Percentiles rank a stretch among this genome's conserved stretches.
phyloP scores from a whole-genome alignment of 2,888 invertebrate species.

The Nomada ferruginata region DNA sequence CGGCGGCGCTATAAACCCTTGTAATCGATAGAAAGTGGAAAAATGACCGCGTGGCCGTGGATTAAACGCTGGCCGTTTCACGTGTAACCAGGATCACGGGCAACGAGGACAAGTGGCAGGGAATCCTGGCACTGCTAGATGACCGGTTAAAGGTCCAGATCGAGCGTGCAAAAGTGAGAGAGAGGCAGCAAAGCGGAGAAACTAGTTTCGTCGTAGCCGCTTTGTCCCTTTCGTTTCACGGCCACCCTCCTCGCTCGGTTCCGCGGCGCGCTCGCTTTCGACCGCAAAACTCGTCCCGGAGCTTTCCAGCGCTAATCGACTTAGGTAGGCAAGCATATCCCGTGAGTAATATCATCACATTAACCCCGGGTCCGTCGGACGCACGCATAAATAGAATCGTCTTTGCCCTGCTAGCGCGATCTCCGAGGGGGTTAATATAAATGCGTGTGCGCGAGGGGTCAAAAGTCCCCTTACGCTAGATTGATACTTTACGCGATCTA shows the following conservation, averaged over 20 bases:
- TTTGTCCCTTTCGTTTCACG: constrained; percentile 69
- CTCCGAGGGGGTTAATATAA: constrained; percentile 75
- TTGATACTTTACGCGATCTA: constrained; percentile 69
- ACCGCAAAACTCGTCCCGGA: constrained; percentile 76
- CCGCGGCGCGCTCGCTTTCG: constrained; percentile 65
- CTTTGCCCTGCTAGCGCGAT: constrained; percentile 75
- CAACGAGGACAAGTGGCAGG: constrained; percentile 43
- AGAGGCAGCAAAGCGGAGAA: constrained; percentile 46
- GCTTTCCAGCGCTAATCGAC: constrained; percentile 76
- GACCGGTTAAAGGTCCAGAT: constrained; percentile 65
- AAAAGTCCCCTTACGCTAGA: constrained; percentile 63
- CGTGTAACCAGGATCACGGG: constrained; percentile 4
- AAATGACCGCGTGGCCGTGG: constrained; percentile 2
- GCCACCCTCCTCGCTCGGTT: constrained; percentile 65
- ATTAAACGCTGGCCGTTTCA: constrained; percentile 1
- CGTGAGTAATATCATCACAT: constrained; percentile 79
- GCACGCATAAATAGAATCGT: constrained; percentile 80
- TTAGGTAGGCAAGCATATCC: constrained; percentile 75
- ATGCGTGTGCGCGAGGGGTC: constrained; percentile 70
- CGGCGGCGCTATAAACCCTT: not conserved
- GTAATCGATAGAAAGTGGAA: constrained; percentile 27
- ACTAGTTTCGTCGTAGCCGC: constrained; percentile 66
- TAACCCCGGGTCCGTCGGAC: constrained; percentile 76
- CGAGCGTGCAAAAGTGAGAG: constrained; percentile 12
- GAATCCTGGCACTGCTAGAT: constrained; percentile 59